phyloP scores from a whole-genome alignment of 2,888 invertebrate genomes.

The Physocephala rufipes region DNA sequence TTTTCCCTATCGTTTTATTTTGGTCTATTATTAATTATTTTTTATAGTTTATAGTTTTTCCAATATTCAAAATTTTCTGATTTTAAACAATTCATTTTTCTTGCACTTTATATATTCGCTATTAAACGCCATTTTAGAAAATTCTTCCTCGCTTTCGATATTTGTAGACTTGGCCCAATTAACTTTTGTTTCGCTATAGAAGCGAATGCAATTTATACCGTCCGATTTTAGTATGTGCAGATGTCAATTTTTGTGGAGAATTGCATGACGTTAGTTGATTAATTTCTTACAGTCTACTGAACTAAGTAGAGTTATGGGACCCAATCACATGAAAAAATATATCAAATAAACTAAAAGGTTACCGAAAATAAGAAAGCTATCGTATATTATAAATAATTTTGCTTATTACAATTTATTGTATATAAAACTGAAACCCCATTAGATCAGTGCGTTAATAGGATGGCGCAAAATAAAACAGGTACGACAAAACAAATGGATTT shows the following conservation, averaged over 20 bases:
- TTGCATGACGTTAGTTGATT: background rate
- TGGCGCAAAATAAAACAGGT: too few species aligned
- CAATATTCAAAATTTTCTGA: conserved; percentile 40
- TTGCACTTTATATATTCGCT: conserved; percentile 47
- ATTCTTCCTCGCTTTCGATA: conserved; percentile 47
- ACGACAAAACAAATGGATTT: too few species aligned
- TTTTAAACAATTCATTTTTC: conserved; percentile 44
- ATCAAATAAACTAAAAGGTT: too few species aligned
- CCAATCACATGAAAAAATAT: too few species aligned
- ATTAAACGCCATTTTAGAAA: conserved; percentile 51
- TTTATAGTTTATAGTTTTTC: conserved; percentile 41
- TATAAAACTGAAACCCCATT: too few species aligned
- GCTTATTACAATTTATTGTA: too few species aligned
- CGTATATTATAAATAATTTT: too few species aligned
- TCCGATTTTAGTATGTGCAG: conserved; percentile 39
- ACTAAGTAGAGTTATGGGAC: too few species aligned
- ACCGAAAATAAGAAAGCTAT: too few species aligned
- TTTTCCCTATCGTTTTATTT: background rate
- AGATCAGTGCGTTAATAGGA: too few species aligned
- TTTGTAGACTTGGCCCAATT: conserved; percentile 32
- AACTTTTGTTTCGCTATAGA: conserved; percentile 16
- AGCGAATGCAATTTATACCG: conserved; percentile 40
- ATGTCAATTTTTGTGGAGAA: conserved; percentile 2
- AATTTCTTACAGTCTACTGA: too few species aligned
- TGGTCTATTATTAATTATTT: too few species aligned